Evolutionary conservation across 2,113 vertebrate species (phyloP).

Genomic region (Protomyctophum bolini): DNA sequence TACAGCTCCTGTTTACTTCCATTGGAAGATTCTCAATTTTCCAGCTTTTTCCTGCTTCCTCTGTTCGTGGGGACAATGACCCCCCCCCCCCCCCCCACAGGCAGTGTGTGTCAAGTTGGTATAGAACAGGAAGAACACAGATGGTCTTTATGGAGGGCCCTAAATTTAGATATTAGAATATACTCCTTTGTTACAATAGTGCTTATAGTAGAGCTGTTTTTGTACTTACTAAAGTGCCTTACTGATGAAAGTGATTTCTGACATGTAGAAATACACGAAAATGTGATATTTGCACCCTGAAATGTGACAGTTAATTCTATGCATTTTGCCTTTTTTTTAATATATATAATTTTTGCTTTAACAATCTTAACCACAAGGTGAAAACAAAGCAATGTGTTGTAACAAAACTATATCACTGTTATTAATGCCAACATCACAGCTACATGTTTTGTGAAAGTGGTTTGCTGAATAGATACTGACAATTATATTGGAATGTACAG

Average conservation of each 20-base stretch:
- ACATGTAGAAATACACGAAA: constrained; percentile 19
- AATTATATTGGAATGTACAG: constrained; percentile 17
- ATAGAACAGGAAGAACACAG: too few relatives aligned
- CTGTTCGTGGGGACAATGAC: neutral
- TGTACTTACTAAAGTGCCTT: constrained; percentile 47
- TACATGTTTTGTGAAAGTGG: constrained; percentile 28
- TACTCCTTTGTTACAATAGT: constrained; percentile 58
- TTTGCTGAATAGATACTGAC: constrained; percentile 31
- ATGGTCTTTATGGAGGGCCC: too few relatives aligned
- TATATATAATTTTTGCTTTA: constrained; percentile 39
- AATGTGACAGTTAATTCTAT: constrained; percentile 59
- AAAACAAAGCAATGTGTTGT: constrained; percentile 23
- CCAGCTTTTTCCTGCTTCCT: neutral
- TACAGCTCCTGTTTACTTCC: neutral
- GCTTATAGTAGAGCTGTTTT: constrained; percentile 14
- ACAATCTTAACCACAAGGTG: constrained; percentile 29
- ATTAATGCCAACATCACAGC: constrained; percentile 6
- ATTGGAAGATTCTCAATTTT: neutral
- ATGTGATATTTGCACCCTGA: constrained; percentile 50
- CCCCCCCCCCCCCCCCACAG: too few relatives aligned
- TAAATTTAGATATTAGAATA: neutral
- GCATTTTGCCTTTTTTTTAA: constrained; percentile 19
- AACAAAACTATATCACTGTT: constrained; percentile 21
- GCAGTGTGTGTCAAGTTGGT: too few relatives aligned
- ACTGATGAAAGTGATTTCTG: constrained; percentile 44